A percentile compares a stretch with the other conserved stretches of the same genome.
Evolutionary conservation across 2,888 invertebrate genomes (phyloP).

Genomic region (Argyresthia goedartella): DNA sequence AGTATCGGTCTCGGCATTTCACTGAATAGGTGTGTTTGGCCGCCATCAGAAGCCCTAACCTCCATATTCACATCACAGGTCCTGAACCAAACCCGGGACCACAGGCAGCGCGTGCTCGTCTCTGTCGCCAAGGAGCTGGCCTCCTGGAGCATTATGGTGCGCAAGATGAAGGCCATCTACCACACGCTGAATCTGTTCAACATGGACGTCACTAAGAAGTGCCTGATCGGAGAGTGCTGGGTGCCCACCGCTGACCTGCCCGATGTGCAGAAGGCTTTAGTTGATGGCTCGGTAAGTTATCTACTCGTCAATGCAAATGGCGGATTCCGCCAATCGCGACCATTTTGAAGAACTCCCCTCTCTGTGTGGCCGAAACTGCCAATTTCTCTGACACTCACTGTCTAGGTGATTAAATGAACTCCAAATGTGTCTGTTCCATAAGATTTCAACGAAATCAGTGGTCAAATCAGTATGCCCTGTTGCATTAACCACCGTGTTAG

Average conservation of each 20-base stretch:
- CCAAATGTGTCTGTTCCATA: too few relatives aligned
- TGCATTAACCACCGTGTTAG: too few relatives aligned
- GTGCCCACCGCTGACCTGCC: slow-evolving; percentile 80
- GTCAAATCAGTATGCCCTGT: too few relatives aligned
- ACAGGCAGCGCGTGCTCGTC: slow-evolving; percentile 87
- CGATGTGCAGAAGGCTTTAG: slow-evolving; percentile 82
- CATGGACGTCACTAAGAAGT: slow-evolving; percentile 89
- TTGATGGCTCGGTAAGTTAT: slow-evolving; percentile 85
- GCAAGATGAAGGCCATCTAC: slow-evolving; percentile 94
- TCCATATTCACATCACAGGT: slow-evolving; percentile 63
- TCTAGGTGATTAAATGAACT: too few relatives aligned
- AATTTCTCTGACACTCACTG: too few relatives aligned
- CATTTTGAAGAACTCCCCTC: too few relatives aligned
- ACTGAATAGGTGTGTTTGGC: too few relatives aligned
- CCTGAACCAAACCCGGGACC: slow-evolving; percentile 92
- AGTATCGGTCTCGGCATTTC: too few relatives aligned
- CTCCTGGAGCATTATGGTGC: slow-evolving; percentile 91
- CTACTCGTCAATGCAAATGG: too few relatives aligned
- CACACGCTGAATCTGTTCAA: slow-evolving; percentile 91
- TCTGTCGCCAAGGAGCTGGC: slow-evolving; percentile 91
- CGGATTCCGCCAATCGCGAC: too few relatives aligned
- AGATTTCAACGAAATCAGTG: too few relatives aligned
- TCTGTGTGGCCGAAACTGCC: too few relatives aligned
- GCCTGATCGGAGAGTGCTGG: slow-evolving; percentile 89
- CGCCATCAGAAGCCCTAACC: not conserved